Percentiles rank a stretch among this genome's conserved stretches.
These are phyloP conservation scores for Ceratina australensis DNA, from an alignment of 1,140 invertebrate genomes.

Conservation along the genomic window DNA sequence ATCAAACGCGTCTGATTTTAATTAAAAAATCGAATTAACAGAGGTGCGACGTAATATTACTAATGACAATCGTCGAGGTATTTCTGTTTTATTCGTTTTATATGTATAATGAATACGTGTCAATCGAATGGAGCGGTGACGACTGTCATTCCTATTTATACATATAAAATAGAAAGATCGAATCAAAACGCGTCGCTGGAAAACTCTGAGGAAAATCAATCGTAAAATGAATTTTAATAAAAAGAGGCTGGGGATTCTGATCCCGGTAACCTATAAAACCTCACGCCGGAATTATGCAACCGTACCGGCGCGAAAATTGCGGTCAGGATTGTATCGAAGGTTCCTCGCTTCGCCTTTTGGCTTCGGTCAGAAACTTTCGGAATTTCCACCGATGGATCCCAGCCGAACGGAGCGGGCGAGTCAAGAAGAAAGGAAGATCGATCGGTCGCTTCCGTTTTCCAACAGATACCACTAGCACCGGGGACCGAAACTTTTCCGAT, in stretches of 20 bases:
- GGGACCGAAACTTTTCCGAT: constrained; percentile 50
- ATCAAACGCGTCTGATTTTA: not conserved
- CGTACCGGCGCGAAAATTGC: constrained; percentile 12
- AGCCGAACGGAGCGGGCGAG: constrained; percentile 42
- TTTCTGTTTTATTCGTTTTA: too few relatives aligned
- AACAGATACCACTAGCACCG: not conserved
- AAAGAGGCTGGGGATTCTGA: not conserved
- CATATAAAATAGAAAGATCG: too few relatives aligned
- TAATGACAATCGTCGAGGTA: too few relatives aligned
- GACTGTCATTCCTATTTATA: too few relatives aligned
- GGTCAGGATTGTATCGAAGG: constrained; percentile 44
- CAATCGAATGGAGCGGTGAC: too few relatives aligned
- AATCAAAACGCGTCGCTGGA: too few relatives aligned
- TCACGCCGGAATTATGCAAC: constrained; percentile 14
- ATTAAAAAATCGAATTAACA: not conserved
- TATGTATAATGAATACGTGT: too few relatives aligned
- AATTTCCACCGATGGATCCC: constrained; percentile 50
- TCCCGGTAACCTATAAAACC: constrained; percentile 20
- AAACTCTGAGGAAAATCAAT: too few relatives aligned
- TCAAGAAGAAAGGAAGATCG: constrained; percentile 40
- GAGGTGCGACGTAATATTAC: too few relatives aligned
- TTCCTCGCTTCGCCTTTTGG: not conserved
- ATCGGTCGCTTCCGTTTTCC: constrained; percentile 29
- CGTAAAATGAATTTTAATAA: too few relatives aligned
- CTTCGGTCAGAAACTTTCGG: constrained; percentile 44